Conservation (phyloP, 2,797 vertebrate genomes). For the Diplodus puntazzo region DNA sequence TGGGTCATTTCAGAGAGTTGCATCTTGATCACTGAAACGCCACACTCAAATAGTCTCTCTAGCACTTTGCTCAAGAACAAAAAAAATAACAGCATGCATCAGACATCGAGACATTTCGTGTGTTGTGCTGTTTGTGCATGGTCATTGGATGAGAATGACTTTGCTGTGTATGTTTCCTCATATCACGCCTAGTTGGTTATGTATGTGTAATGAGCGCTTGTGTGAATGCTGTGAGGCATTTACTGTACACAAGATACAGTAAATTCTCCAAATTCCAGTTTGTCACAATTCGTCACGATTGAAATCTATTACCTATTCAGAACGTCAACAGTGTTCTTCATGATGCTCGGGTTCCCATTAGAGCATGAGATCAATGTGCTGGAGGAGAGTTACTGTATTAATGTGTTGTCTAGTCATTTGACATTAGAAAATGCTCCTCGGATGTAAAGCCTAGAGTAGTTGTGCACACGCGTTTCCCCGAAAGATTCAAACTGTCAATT, state of each 20-base stretch:
- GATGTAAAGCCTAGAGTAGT: conserved; percentile 53
- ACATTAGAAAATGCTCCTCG: conserved; percentile 63
- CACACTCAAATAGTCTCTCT: conserved; percentile 39
- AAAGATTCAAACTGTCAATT: conserved; percentile 26
- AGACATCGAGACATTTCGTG: conserved; percentile 75
- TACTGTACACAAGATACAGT: conserved; percentile 81
- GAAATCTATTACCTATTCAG: conserved; percentile 37
- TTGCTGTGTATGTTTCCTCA: conserved; percentile 75
- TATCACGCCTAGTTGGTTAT: conserved; percentile 64
- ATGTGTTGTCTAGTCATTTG: conserved; percentile 69
- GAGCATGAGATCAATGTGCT: conserved; percentile 66
- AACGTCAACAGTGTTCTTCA: conserved; percentile 32
- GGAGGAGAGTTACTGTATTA: conserved; percentile 82
- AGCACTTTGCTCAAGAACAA: conserved; percentile 47
- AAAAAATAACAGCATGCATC: conserved; percentile 79
- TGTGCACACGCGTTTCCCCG: conserved; percentile 47
- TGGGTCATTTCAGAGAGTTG: conserved; percentile 70
- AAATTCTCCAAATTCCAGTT: conserved; percentile 77
- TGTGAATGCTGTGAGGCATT: conserved; percentile 79
- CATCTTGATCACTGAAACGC: conserved; percentile 74
- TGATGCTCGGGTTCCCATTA: conserved; percentile 45
- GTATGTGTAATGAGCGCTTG: conserved; percentile 67
- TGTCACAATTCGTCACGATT: conserved; percentile 49
- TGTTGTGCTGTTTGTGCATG: conserved; percentile 80
- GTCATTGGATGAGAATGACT: conserved; percentile 82